Evolutionary conservation across 2,888 invertebrate genomes (phyloP), one percentile per base, ranked within the genome.

Genomic region (Carterocephalus palaemon): DNA sequence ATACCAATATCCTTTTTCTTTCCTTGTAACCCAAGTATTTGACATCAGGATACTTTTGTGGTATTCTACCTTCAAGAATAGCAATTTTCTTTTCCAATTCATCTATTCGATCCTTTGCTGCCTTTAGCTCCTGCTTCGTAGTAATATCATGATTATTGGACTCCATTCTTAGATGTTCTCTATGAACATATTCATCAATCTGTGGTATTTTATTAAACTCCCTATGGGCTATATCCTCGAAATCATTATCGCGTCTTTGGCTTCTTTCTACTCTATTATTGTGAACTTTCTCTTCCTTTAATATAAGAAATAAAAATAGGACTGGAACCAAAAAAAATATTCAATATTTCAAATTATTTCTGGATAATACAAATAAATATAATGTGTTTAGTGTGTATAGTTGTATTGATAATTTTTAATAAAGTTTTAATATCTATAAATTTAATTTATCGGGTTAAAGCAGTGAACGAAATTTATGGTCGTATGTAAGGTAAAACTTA

Each of bases 21-120:
- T 94, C 93, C 66, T 95, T 93, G 72, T 97, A 97, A 57, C 96
- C 97, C 8, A 97, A 88, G 71, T 96, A 97, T 70, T 93, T 94
- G 0, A 99, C 97, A 70, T 94, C 92, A 0, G 97, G 97, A 84
- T 93, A 97, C 56, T 92, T 92, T 61, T 95, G 95, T 1, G 94
- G 93, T 31, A 94, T 89, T 63, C 91, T 89, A 2, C 90, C 88
- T 70, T 95, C 95, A 32, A 95, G 72, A 38, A 90, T 85, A 37
- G 89, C 88, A 23, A 95, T 84, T 78, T 93, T 93, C 51, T 90
- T 90, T 71, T 94, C 93, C 39, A 95, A 69, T 40, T 90, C 89
- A 23, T 88, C 85, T 51, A 95, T 89, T 59, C 90, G 89, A 17
- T 76, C 76, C 53, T 89, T 89, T 0, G 93, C 92, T 56, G 92